A percentile compares a stretch with the other conserved stretches of the same genome.
Conservation (phyloP, 2,797 vertebrate species). For the Anisognathus igniventris region DNA sequence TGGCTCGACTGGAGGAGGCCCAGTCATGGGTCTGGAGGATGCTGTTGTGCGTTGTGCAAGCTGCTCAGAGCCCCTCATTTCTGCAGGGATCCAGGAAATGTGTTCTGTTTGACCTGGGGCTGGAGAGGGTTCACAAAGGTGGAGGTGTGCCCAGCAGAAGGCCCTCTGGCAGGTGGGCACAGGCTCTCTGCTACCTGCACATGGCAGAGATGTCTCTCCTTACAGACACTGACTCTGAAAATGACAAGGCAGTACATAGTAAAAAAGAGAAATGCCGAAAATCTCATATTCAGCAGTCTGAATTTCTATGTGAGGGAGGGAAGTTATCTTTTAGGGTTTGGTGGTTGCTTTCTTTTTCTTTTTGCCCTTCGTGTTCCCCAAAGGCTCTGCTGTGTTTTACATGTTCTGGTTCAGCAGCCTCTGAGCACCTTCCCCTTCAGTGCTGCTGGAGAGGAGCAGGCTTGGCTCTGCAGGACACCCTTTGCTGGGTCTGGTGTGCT, state of each 20-base stretch:
- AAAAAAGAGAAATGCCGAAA: not conserved
- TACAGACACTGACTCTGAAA: not conserved
- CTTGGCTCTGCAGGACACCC: not conserved
- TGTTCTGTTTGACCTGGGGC: not conserved
- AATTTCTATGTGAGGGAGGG: not conserved
- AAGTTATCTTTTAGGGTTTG: not conserved
- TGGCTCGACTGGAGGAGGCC: fast-evolving
- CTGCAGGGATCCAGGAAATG: not conserved
- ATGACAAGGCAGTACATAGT: not conserved
- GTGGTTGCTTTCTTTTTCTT: not conserved
- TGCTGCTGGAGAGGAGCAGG: not conserved
- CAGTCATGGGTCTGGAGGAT: not conserved
- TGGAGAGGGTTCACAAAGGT: not conserved
- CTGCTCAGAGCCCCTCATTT: not conserved
- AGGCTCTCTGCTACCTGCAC: not conserved
- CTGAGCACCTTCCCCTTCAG: not conserved
- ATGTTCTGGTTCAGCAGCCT: not conserved
- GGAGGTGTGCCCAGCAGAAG: not conserved
- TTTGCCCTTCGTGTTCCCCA: not conserved
- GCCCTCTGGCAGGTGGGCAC: not conserved
- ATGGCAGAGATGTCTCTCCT: fast-evolving
- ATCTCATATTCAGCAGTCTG: not conserved
- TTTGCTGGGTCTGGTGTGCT: not conserved
- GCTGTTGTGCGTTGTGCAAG: fast-evolving
- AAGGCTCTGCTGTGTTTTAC: not conserved